Percentiles rank a stretch among this genome's conserved stretches.
These are phyloP conservation scores for Myotis brandtii DNA, from an alignment of 2,113 vertebrate species.

Conservation along the genomic window DNA sequence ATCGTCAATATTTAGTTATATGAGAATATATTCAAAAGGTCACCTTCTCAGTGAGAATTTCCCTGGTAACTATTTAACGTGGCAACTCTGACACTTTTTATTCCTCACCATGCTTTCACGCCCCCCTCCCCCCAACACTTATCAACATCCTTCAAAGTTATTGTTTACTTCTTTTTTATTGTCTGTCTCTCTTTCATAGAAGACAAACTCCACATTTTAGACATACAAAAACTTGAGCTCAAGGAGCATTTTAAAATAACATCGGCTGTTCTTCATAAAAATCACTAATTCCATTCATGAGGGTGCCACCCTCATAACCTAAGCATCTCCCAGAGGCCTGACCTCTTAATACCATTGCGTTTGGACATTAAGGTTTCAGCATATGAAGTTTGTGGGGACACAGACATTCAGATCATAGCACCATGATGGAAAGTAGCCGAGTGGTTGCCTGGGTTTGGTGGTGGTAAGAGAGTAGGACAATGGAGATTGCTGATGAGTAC, in stretches of 20 bases:
- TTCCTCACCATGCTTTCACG: not conserved
- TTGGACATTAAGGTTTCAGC: not conserved
- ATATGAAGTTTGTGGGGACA: not conserved
- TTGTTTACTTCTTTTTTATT: not conserved
- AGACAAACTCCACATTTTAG: not conserved
- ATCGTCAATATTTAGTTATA: not conserved
- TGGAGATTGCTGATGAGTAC: not conserved
- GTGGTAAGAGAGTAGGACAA: not conserved
- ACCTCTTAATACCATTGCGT: not conserved
- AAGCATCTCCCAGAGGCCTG: not conserved
- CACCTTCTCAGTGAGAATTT: not conserved
- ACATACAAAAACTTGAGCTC: not conserved
- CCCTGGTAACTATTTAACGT: not conserved
- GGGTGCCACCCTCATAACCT: not conserved
- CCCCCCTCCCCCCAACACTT: not conserved
- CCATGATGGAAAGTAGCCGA: not conserved
- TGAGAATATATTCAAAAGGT: not conserved
- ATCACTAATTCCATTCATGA: not conserved
- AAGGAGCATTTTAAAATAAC: not conserved
- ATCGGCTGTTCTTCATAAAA: not conserved
- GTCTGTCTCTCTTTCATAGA: not conserved
- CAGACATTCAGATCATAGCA: not conserved
- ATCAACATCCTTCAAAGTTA: not conserved
- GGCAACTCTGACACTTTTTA: not conserved
- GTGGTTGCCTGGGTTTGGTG: not conserved